Base-by-base conservation (phyloP, 2,888 invertebrate genomes). In the Chrysopilus asiliformis region DNA sequence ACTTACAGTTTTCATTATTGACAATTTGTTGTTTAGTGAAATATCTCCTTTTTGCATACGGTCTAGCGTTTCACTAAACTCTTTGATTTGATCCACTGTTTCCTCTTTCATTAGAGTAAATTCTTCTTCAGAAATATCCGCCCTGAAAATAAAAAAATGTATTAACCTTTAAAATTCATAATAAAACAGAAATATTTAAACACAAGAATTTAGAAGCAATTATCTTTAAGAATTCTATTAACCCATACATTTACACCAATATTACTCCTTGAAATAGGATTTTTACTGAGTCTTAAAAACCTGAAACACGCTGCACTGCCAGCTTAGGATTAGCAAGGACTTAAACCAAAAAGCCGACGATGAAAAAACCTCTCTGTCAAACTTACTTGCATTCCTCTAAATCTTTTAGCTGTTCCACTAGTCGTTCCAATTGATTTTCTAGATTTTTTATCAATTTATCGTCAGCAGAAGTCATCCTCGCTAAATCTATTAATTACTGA, bases 71-170 rank as follows among this genome's bases (percentile, higher is more conserved):
- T 69, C 68, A 49, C 74, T 70, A 40, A 81, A 71, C 54, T 80
- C 80, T 48, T 72, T 70, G 16, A 80, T 58, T 53, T 81, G 80
- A 42, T 79, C 79, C 49, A 76, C 60, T 0, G 79, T 80, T 44
- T 79, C 79, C 46, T 69, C 65, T 56, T 74, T 75, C 6, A 73
- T 72, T 53, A 78, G 75, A 42, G 72, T 68, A 59, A 79, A 81
- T 56, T 79, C 79, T 20, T 68, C 68, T 4, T 57, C 54, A 12
- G 74, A 74, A 43, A 82, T 51, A 37, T 76, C 76, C 46, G 70
- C 67, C 52, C 79, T 79, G 49, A 19, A 55, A 54, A 43, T 40
- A 32, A 37, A 43, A 27, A 9, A 30, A 32, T n/a, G n/a, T n/a
- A n/a, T n/a, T n/a, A n/a, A n/a, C n/a, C n/a, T n/a, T n/a, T n/a